phyloP scores from a whole-genome alignment of 2,888 invertebrate genomes.

The Neoaliturus tenellus region DNA sequence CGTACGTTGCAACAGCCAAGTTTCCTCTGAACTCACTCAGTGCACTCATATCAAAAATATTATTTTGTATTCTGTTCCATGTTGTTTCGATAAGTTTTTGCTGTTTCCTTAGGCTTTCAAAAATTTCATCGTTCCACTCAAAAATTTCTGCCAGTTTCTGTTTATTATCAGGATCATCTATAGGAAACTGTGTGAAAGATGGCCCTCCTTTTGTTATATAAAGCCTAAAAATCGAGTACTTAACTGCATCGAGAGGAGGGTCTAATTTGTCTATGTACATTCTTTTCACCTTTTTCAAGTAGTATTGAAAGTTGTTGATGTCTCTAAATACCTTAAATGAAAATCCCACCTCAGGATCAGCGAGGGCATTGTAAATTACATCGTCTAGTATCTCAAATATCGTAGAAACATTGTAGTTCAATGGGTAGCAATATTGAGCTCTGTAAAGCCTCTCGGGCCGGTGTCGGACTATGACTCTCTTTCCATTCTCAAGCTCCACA shows the following conservation, averaged over 20 bases:
- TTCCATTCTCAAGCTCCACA: conserved; percentile 2
- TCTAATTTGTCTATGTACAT: conserved; percentile 32
- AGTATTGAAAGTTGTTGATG: conserved; percentile 10
- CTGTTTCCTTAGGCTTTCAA: conserved; percentile 16
- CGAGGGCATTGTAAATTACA: conserved; percentile 1
- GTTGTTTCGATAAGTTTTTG: conserved; percentile 28
- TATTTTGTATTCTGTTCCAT: conserved; percentile 25
- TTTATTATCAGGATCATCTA: conserved; percentile 24
- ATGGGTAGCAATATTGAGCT: not conserved
- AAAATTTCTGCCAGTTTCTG: conserved; percentile 1
- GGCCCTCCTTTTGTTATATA: conserved; percentile 34
- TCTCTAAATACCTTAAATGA: not conserved
- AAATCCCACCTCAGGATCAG: conserved; percentile 21
- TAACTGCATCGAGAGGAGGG: not conserved
- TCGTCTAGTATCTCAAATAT: conserved; percentile 28
- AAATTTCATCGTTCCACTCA: conserved; percentile 45
- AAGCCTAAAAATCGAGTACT: conserved; percentile 4
- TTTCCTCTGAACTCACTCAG: not conserved
- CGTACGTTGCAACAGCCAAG: not conserved
- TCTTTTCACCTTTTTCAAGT: conserved; percentile 21
- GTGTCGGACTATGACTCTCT: not conserved
- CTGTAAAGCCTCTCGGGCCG: not conserved
- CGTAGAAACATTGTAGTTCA: not conserved
- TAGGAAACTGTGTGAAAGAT: conserved; percentile 28
- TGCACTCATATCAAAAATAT: conserved; percentile 25